phyloP scores from a whole-genome alignment of 2,113 vertebrate genomes.

The Megaleporinus macrocephalus region DNA sequence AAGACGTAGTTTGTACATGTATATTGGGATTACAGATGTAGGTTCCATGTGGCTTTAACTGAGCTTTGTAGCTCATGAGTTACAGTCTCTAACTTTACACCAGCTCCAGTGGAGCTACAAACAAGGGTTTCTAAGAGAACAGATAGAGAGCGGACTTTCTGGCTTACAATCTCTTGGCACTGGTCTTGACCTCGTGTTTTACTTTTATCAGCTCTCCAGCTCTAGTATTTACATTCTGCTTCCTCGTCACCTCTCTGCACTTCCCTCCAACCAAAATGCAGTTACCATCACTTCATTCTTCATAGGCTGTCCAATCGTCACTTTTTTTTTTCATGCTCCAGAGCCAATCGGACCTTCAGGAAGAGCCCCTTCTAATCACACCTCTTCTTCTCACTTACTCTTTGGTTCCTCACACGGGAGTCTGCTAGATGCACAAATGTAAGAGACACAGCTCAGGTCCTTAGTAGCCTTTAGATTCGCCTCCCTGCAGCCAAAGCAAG shows the following conservation, averaged over 20 bases:
- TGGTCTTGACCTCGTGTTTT: too few species aligned
- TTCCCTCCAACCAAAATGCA: neutral
- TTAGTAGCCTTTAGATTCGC: constrained; percentile 22
- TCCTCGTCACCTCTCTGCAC: neutral
- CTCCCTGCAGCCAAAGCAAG: neutral
- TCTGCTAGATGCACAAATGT: constrained; percentile 16
- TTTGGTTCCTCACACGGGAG: constrained; percentile 5
- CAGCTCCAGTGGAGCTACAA: too few species aligned
- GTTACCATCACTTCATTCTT: neutral
- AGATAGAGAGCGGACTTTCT: too few species aligned
- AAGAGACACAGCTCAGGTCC: constrained; percentile 17
- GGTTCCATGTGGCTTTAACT: too few species aligned
- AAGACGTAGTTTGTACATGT: too few species aligned
- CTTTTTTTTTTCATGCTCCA: neutral
- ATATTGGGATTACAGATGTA: too few species aligned
- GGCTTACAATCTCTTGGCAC: too few species aligned
- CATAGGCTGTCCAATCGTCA: neutral
- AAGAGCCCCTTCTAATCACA: neutral
- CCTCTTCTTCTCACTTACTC: neutral
- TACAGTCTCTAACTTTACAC: too few species aligned
- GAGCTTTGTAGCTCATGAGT: too few species aligned
- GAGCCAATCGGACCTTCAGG: neutral
- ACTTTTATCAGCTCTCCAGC: neutral
- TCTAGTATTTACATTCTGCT: neutral
- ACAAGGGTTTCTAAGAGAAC: neutral